Evolutionary conservation across 1,140 invertebrate genomes (phyloP), one percentile per base, ranked within the genome.

Genomic region (Meloidogyne exigua): DNA sequence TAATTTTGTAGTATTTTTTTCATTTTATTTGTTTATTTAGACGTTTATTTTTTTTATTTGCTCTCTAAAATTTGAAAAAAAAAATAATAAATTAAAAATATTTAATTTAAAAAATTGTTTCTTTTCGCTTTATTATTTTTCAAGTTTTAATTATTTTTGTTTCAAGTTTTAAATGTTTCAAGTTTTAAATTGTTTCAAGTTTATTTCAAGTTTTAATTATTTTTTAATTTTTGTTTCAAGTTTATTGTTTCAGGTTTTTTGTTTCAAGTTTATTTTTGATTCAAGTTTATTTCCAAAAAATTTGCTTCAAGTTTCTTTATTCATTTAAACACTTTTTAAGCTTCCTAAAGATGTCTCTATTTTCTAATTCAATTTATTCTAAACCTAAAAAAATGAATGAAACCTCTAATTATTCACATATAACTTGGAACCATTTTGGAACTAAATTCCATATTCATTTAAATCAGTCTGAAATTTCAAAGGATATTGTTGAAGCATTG

Each of bases 391-490:
- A 44, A 44, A 15, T 44, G 42, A 44, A 18, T 15, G 42, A 44
- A 44, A 44, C 42, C 2, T 2, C 12, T 15, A n/a, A 72, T 26
- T 23, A 25, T 21, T 13, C 36, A 2, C 44, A 72, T 49, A 21
- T 73, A 36, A 73, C 71, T 23, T 73, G 71, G 71, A 12, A 39
- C 28, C 71, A 73, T 32, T 64, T 73, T 73, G 71, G 71, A n/a
- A 62, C 28, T 36, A 73, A 73, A 32, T 73, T 73, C 9, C 21
- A 39, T 65, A 18, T 73, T 25, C 28, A 73, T 11, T 23, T 36
- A 23, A 65, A 13, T 21, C 25, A n/a, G 0, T 11, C 1, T n/a
- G 57, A 73, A 25, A 15, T 73, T 57, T 73, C 11, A 25, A 42
- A 32, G 0, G 39, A 26, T 67, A 5, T 42, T 7, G 15, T 67